These are phyloP conservation scores for Zaprionus lachaisei DNA, from an alignment of 1,140 invertebrate species.

Conservation along the genomic window DNA sequence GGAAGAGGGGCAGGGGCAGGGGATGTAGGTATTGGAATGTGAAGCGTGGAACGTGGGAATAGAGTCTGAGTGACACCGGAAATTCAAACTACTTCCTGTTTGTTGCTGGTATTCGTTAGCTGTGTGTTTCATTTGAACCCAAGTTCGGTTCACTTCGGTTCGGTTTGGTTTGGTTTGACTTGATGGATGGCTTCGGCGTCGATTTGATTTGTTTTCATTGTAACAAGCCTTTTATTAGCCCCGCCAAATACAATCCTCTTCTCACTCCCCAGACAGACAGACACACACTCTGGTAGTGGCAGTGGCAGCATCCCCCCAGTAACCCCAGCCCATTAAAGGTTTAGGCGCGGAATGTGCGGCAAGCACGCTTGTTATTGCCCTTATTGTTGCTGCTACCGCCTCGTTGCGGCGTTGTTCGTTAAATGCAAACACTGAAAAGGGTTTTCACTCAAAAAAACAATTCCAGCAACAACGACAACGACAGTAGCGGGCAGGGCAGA, in stretches of 20 bases:
- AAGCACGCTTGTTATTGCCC: conserved; percentile 68
- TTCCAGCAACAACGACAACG: conserved; percentile 52
- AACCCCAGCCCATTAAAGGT: conserved; percentile 20
- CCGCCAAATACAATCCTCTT: conserved; percentile 26
- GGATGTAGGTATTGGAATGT: not conserved
- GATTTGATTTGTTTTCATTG: conserved; percentile 83
- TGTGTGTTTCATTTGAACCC: conserved; percentile 70
- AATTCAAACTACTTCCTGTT: conserved; percentile 83
- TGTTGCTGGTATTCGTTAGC: conserved; percentile 67
- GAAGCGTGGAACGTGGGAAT: conserved; percentile 4
- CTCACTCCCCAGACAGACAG: not conserved
- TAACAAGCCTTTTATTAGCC: conserved; percentile 82
- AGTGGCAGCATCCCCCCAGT: not conserved
- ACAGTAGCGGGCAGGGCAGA: not conserved
- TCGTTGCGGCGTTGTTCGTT: conserved; percentile 78
- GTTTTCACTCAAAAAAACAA: conserved; percentile 52
- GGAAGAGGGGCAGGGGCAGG: not conserved
- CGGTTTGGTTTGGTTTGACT: conserved; percentile 63
- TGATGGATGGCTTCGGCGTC: conserved; percentile 71
- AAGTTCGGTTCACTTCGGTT: conserved; percentile 46
- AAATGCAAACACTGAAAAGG: conserved; percentile 82
- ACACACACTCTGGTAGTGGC: not conserved
- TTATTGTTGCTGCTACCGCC: conserved; percentile 59
- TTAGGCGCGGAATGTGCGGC: conserved; percentile 46
- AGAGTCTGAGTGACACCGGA: conserved; percentile 70